These are phyloP conservation scores for Oscheius sp. DNA, from an alignment of 2,888 invertebrate species.

Conservation along the genomic window DNA sequence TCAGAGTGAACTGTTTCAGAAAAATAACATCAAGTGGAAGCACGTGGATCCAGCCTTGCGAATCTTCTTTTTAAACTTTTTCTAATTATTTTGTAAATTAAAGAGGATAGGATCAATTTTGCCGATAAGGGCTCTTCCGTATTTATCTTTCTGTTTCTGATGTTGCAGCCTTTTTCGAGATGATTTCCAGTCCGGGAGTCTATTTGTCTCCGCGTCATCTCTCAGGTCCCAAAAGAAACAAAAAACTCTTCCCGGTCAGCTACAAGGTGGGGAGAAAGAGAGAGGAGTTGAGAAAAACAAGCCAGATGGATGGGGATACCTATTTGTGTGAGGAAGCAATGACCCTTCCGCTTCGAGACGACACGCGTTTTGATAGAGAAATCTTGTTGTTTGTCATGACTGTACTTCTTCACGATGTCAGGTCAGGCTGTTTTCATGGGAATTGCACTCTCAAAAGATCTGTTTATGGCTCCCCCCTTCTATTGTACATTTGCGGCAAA, in stretches of 20 bases:
- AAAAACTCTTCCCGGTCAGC: slow-evolving; percentile 26
- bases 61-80: not conserved
- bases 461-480: too few species aligned
- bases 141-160: slow-evolving; percentile 5
- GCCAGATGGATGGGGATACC: not conserved
- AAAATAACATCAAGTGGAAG: not conserved
- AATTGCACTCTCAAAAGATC: too few species aligned
- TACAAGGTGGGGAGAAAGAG: not conserved
- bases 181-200: slow-evolving; percentile 6
- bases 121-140: not conserved
- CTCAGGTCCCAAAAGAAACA: slow-evolving; percentile 11
- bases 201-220: slow-evolving; percentile 23
- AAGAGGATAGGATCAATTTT: not conserved
- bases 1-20: not conserved
- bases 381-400: too few species aligned
- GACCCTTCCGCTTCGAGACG: not conserved
- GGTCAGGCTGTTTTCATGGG: too few species aligned
- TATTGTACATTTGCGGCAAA: too few species aligned
- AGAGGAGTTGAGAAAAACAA: not conserved
- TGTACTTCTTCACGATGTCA: too few species aligned
- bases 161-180: not conserved
- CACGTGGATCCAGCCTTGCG: not conserved
- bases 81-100: not conserved
- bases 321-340: not conserved
- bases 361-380: too few species aligned